Percentiles rank a stretch among this genome's conserved stretches.
Evolutionary conservation across 92 coral and sea anemone species (phyloP).

Genomic region (Epizoanthus fatuus): DNA sequence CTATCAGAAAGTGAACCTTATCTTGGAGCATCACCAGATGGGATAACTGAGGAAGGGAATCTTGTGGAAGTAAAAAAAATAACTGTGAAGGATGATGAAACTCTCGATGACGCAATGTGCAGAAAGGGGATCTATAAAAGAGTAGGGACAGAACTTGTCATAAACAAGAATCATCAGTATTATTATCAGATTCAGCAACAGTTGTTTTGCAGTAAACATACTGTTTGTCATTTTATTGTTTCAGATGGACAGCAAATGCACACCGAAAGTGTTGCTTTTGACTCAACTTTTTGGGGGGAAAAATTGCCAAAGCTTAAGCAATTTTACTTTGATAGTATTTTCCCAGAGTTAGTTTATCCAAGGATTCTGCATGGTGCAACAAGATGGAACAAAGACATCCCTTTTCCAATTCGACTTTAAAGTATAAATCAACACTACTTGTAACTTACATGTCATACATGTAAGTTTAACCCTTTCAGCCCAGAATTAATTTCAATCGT

Average conservation of each 20-base stretch:
- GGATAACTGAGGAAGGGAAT: conserved; percentile 54
- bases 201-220: conserved; percentile 7
- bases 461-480: too few relatives aligned
- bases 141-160: neutral
- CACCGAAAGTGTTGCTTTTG: conserved; percentile 12
- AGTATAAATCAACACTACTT: neutral
- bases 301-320: conserved; percentile 1
- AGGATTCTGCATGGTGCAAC: neutral
- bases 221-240: conserved; percentile 35
- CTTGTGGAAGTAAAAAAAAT: conserved; percentile 63
- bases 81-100: neutral
- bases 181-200: conserved; percentile 39
- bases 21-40: conserved; percentile 72
- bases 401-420: neutral
- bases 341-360: conserved; percentile 42
- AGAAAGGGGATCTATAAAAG: conserved; percentile 45
- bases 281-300: conserved; percentile 21
- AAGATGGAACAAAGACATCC: conserved; percentile 32
- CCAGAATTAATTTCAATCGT: too few relatives aligned
- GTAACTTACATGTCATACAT: too few relatives aligned
- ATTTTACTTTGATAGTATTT: conserved; percentile 29
- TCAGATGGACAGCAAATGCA: conserved; percentile 1
- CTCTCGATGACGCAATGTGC: conserved; percentile 37
- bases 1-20: conserved; percentile 34
- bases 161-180: conserved; percentile 27